These are phyloP conservation scores for Nemapogon koenigi DNA, from an alignment of 2,888 invertebrate genomes.

Conservation along the genomic window DNA sequence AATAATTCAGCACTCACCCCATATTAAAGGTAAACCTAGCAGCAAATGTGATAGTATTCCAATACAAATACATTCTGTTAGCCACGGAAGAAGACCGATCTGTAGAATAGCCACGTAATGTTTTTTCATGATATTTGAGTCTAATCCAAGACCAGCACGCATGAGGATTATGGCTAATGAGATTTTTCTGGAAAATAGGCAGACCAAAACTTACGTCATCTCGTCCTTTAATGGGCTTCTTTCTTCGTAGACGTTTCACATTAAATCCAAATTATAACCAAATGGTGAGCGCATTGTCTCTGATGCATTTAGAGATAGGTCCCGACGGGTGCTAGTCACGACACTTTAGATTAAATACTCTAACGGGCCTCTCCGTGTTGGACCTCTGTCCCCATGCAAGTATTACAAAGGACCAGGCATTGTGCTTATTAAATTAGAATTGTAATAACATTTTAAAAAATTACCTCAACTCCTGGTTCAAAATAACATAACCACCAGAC, in stretches of 20 bases:
- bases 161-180: slow-evolving; percentile 84
- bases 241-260: too few species aligned
- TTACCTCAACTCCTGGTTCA: slow-evolving; percentile 69
- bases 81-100: slow-evolving; percentile 80
- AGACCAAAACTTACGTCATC: too few species aligned
- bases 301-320: too few species aligned
- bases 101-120: slow-evolving; percentile 76
- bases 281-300: too few species aligned
- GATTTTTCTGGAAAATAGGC: slow-evolving; percentile 69
- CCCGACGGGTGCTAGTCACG: too few species aligned
- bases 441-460: slow-evolving; percentile 32
- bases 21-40: slow-evolving; percentile 78
- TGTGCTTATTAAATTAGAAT: too few species aligned
- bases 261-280: too few species aligned
- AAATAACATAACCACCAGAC: slow-evolving; percentile 66
- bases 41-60: slow-evolving; percentile 69
- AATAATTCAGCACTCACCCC: slow-evolving; percentile 58
- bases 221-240: too few species aligned
- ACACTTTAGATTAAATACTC: too few species aligned
- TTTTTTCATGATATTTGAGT: slow-evolving; percentile 74
- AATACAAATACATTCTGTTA: slow-evolving; percentile 72
- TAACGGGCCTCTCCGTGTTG: too few species aligned
- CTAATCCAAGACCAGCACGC: slow-evolving; percentile 83
- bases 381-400: too few species aligned
- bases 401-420: too few species aligned